Evolutionary conservation across 2,797 vertebrate species (phyloP).

Genomic region (Poeciliopsis turneri): DNA sequence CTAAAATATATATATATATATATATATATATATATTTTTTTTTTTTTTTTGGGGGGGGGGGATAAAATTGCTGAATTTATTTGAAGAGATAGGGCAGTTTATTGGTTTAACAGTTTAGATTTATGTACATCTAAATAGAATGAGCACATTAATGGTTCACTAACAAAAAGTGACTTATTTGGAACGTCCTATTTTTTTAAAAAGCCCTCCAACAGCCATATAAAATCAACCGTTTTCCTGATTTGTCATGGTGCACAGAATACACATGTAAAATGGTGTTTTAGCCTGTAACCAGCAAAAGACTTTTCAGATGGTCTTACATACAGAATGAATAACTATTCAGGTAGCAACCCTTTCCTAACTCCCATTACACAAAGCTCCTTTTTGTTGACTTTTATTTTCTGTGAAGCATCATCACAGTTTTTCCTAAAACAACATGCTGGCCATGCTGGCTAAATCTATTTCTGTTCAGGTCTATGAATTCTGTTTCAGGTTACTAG

Average conservation of each 20-base stretch:
- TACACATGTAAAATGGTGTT: background rate
- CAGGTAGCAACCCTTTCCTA: background rate
- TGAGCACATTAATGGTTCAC: background rate
- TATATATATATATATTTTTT: too few species aligned
- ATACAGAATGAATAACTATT: background rate
- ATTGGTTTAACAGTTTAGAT: background rate
- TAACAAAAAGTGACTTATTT: background rate
- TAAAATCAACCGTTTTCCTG: background rate
- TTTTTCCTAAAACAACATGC: background rate
- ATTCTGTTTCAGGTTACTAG: background rate
- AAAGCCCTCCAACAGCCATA: background rate
- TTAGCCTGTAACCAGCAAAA: background rate
- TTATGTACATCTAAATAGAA: background rate
- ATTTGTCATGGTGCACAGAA: background rate
- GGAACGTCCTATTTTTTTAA: background rate
- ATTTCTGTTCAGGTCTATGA: conserved; percentile 14
- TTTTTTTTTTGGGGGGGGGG: background rate
- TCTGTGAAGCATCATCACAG: background rate
- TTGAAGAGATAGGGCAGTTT: background rate
- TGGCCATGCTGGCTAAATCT: background rate
- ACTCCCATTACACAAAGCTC: background rate
- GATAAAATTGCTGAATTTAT: background rate
- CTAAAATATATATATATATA: background rate
- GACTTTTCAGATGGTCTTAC: background rate
- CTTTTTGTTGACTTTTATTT: background rate